phyloP scores from a whole-genome alignment of 2,888 invertebrate genomes.

The Anorthoa munda region DNA sequence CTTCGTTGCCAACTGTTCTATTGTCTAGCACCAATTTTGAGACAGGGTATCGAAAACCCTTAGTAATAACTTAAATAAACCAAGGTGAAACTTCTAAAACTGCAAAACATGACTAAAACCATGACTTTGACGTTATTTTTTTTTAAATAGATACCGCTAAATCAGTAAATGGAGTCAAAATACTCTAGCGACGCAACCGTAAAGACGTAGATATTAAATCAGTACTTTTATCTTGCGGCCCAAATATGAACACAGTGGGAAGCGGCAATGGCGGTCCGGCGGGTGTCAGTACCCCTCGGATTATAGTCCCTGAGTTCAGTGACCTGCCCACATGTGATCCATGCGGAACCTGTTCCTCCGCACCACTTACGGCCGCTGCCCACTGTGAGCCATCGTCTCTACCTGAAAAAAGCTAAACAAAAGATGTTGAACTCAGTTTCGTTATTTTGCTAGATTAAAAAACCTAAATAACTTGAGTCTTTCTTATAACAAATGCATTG shows the following conservation, averaged over 20 bases:
- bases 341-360: constrained; percentile 86
- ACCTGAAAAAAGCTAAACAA: constrained; percentile 67
- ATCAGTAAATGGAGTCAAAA: constrained; percentile 33
- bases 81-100: not conserved
- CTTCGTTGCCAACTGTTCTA: constrained; percentile 79
- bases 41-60: constrained; percentile 8
- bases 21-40: constrained; percentile 64
- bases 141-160: not conserved
- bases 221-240: constrained; percentile 65
- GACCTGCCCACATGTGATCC: constrained; percentile 87
- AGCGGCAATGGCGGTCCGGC: constrained; percentile 70
- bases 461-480: constrained; percentile 1
- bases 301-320: constrained; percentile 83
- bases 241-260: constrained; percentile 58
- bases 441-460: constrained; percentile 12
- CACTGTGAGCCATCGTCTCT: constrained; percentile 67
- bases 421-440: constrained; percentile 22
- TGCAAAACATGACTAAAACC: not conserved
- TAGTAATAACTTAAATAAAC: not conserved
- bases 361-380: constrained; percentile 82
- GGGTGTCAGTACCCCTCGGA: constrained; percentile 77
- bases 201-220: constrained; percentile 11
- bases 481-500: constrained; percentile 40
- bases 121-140: not conserved
- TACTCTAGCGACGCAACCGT: constrained; percentile 21